Evolutionary conservation across 2,797 vertebrate species (phyloP), one percentile per base, ranked within the genome.

Genomic region (Trichosurus vulpecula): DNA sequence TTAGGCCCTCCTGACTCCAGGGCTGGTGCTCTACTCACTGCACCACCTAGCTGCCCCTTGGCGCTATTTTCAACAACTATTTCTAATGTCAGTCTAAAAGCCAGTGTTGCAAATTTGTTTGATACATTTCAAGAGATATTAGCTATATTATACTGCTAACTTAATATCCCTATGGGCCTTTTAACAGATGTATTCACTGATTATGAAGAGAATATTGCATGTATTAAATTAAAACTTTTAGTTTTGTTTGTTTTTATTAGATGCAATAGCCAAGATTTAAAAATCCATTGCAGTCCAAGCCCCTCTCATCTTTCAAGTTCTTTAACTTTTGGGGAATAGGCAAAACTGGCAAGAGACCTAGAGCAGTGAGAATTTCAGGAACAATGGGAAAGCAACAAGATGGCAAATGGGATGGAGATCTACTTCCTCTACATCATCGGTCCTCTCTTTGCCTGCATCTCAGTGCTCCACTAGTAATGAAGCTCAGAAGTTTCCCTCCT

Each of bases 41-140:
- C n/a, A n/a, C n/a, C n/a, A n/a, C n/a, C n/a, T n/a, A n/a, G n/a
- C n/a, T n/a, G n/a, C n/a, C n/a, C n/a, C n/a, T n/a, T 30, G 54
- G 4, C 81, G 35, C n/a, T 95, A 92, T 54, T 96, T 92, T 94
- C 41, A 94, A 94, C 97, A 93, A 22, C 94, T 96, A 94, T 97
- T 97, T 97, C 74, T 96, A 96, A 92, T 94, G 54, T 97, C 96
- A 94, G 58, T 96, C 61, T 98, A 92, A 93, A 98, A 98, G 95
- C 97, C 98, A 95, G 31, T 97, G 94, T 96, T 97, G 97, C 93
- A 98, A 92, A 98, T 98, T 98, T 97, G 92, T 97, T 97, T 98
- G 97, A 98, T 98, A 97, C 97, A 97, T 98, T 97, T 97, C 95
- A 93, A 92, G 96, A 97, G 95, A 97, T 89, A 93, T 94, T 93